Base-by-base conservation (phyloP, 2,113 vertebrate genomes). In the Siniperca knerii region DNA sequence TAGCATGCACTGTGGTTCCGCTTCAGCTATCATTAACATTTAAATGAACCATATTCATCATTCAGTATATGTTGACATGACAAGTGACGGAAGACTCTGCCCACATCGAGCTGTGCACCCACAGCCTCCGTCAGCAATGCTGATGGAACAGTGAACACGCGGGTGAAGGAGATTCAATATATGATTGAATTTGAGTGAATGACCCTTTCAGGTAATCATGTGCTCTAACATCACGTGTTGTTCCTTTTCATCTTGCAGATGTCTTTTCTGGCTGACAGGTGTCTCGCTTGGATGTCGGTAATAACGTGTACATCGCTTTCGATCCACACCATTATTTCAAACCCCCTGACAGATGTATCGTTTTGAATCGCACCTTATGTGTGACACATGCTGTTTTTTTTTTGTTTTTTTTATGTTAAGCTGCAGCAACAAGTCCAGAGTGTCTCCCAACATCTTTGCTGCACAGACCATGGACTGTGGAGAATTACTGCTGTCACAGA, bases 1-100 rank as follows among this genome's bases (percentile, higher is more conserved):
- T 13, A 37, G 42, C 48, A 48, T 23, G 10, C 72, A 10, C 3
- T 13, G 37, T 13, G 46, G n/a, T 40, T 54, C 61, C 52, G 65
- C 20, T 62, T 29, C 25, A n/a, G 21, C 61, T 35, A 40, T 29
- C 33, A 23, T 64, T n/a, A 68, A 42, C 42, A 78, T 84, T 58
- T 44, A 21, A 42, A 55, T 68, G 61, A 2, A 20, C 35, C 21
- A 20, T 67, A 54, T 85, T 79, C 58, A 58, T 84, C 42, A 77
- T 71, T 50, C n/a, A 33, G 21, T 37, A 1, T 29, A 29, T 73
- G 29, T 68, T 54, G 33, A 37, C 57, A n/a, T 74, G 55, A 64
- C 58, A 76, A 20, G n/a, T 37, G 33, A 82, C 69, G 65, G 62
- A 66, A 42, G 62, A 72, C 12, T 54, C 42, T 23, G 58, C 77